Conservation (phyloP, 2,113 vertebrate genomes). For the Thinocorus orbignyianus region DNA sequence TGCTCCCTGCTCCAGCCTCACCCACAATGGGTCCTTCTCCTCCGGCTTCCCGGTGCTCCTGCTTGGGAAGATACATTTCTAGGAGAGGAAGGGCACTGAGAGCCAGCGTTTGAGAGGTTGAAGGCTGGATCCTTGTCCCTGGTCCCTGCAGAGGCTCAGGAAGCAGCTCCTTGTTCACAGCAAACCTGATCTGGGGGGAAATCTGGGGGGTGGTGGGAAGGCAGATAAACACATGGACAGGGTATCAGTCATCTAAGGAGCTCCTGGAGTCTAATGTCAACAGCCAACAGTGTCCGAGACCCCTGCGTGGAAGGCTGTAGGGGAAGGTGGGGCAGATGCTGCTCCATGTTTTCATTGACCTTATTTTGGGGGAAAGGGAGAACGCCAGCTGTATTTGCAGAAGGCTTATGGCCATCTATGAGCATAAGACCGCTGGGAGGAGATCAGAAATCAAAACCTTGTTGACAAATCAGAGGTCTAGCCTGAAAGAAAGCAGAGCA, state of each 20-base stretch:
- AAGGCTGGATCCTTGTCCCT: neutral
- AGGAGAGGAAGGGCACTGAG: neutral
- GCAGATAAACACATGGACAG: rapidly evolving
- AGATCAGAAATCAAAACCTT: neutral
- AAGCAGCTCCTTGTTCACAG: neutral
- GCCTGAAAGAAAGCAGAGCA: neutral
- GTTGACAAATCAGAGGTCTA: neutral
- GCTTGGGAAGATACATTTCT: rapidly evolving
- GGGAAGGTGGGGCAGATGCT: neutral
- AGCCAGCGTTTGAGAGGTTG: rapidly evolving
- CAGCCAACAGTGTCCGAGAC: rapidly evolving
- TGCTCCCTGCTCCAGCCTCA: slow-evolving; percentile 11
- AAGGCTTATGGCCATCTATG: neutral
- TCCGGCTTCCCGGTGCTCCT: neutral
- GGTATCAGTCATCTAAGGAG: neutral
- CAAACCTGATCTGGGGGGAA: neutral
- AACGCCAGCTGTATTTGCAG: neutral
- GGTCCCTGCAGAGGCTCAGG: neutral
- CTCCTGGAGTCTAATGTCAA: neutral
- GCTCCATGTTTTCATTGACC: neutral
- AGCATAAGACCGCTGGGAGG: neutral
- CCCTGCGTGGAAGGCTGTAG: neutral
- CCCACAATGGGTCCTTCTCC: neutral
- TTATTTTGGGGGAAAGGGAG: neutral
- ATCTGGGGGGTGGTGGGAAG: neutral